Evolutionary conservation across 2,113 vertebrate genomes (phyloP).

Genomic region (Apistogramma diplotaenia): DNA sequence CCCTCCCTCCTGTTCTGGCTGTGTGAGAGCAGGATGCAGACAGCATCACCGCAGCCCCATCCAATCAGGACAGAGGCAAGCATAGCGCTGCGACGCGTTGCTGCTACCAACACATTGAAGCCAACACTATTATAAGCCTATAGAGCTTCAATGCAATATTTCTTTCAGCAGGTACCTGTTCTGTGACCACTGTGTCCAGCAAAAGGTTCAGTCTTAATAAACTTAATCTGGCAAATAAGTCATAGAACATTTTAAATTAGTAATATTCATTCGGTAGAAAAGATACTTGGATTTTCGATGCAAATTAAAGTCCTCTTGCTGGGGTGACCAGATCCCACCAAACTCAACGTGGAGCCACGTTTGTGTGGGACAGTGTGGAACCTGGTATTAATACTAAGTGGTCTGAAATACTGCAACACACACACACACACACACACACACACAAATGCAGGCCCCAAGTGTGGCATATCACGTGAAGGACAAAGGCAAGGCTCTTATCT

Average conservation of each 20-base stretch:
- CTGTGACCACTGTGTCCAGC: neutral
- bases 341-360: neutral
- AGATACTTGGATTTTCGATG: no score
- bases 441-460: neutral
- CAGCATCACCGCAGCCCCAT: constrained; percentile 58
- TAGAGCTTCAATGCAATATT: neutral
- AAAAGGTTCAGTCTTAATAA: neutral
- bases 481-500: neutral
- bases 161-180: neutral
- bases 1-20: constrained; percentile 34
- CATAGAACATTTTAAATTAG: no score
- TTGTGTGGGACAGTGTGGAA: neutral
- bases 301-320: no score
- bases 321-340: neutral
- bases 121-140: neutral
- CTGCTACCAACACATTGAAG: constrained; percentile 45
- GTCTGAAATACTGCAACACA: neutral
- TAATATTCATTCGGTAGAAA: no score
- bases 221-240: no score
- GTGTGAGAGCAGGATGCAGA: constrained; percentile 55
- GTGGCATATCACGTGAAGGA: neutral
- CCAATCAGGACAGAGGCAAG: constrained; percentile 65
- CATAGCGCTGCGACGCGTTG: constrained; percentile 53
- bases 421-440: no score
- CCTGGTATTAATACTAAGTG: neutral